Evolutionary conservation across 2,888 invertebrate genomes (phyloP).

Genomic region (Sericinus montela): DNA sequence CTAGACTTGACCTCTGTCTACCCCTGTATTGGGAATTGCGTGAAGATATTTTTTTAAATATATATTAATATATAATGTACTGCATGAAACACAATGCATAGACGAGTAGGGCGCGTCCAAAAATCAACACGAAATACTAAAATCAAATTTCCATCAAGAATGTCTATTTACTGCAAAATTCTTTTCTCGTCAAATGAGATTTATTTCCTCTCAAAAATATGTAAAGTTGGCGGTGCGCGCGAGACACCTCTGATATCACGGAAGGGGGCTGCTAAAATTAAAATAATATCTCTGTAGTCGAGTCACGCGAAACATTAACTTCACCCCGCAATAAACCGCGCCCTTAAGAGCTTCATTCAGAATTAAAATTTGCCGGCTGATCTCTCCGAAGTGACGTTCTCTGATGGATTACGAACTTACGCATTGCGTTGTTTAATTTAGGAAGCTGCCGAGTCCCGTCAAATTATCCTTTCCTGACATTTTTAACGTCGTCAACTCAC

Average conservation of each 20-base stretch:
- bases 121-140: conserved; percentile 60
- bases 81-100: no score
- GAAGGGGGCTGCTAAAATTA: conserved; percentile 65
- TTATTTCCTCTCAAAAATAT: conserved; percentile 70
- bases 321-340: conserved; percentile 68
- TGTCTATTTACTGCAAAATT: conserved; percentile 64
- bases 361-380: conserved; percentile 77
- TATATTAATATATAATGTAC: no score
- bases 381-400: conserved; percentile 58
- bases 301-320: conserved; percentile 78
- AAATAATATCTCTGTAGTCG: conserved; percentile 74
- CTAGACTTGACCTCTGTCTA: no score
- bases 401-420: conserved; percentile 69
- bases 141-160: conserved; percentile 65
- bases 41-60: no score
- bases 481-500: conserved; percentile 19
- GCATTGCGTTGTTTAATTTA: conserved; percentile 38
- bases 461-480: conserved; percentile 31
- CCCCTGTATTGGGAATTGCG: no score
- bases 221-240: conserved; percentile 56
- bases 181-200: conserved; percentile 73
- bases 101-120: conserved; percentile 29
- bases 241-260: conserved; percentile 50
- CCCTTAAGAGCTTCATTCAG: conserved; percentile 69
- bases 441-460: conserved; percentile 13